Percentiles rank a stretch among this genome's conserved stretches.
Evolutionary conservation across 2,888 invertebrate species (phyloP).

Genomic region (Asteroscopus sphinx): DNA sequence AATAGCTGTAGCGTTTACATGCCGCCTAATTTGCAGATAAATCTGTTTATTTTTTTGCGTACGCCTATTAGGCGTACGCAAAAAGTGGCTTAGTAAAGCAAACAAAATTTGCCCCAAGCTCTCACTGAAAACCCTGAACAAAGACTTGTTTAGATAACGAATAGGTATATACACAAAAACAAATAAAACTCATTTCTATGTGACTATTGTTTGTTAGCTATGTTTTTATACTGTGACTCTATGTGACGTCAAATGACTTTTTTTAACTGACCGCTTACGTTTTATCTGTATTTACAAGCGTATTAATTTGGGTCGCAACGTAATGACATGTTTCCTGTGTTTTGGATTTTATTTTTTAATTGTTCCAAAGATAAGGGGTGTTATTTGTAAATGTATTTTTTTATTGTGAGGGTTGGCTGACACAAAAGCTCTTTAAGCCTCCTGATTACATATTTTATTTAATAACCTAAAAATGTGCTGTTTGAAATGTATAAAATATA

Average conservation of each 20-base stretch:
- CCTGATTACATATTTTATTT: too few species aligned
- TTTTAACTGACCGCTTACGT: conserved; percentile 21
- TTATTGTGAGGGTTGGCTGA: conserved; percentile 4
- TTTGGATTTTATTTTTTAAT: conserved; percentile 43
- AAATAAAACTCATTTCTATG: conserved; percentile 65
- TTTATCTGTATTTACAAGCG: conserved; percentile 42
- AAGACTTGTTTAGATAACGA: conserved; percentile 70
- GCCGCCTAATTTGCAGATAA: conserved; percentile 20
- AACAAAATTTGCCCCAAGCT: conserved; percentile 67
- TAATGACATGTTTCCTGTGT: conserved; percentile 38
- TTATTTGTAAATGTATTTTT: conserved; percentile 21
- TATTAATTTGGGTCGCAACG: conserved; percentile 40
- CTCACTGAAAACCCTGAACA: conserved; percentile 61
- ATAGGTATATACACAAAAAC: conserved; percentile 69
- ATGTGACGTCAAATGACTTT: conserved; percentile 28
- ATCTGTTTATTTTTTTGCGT: conserved; percentile 45
- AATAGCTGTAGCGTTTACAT: too few species aligned
- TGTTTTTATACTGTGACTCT: conserved; percentile 52
- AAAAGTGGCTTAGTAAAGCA: conserved; percentile 59
- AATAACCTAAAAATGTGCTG: neutral
- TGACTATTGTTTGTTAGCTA: conserved; percentile 56
- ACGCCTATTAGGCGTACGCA: too few species aligned
- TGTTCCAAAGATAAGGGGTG: conserved; percentile 34
- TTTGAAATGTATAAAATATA: neutral
- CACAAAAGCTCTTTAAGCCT: conserved; percentile 5